Evolutionary conservation across 1,140 invertebrate genomes (phyloP), one percentile per base, ranked within the genome.

Genomic region (Mylabris phalerata): DNA sequence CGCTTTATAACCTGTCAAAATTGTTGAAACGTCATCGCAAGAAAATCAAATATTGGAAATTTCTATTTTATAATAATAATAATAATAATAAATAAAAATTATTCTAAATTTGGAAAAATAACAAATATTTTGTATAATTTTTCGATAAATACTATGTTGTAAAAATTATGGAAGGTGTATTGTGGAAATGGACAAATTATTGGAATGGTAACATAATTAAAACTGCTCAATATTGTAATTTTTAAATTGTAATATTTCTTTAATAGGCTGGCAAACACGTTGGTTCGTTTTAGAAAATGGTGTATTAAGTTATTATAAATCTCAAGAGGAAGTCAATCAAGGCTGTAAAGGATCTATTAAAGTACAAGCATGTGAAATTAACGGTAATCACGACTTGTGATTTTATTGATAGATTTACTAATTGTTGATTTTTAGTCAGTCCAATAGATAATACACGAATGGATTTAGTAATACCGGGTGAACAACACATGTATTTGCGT

Each of bases 101-200:
- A 46, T 55, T 38, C 13, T 11, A 19, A 19, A 19, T 19, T 19
- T 19, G 19, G 19, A 1, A 19, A 19, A 19, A 19, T 19, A 19
- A 19, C 19, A 19, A 19, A 19, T 19, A 19, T 19, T 19, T 19
- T 19, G 19, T 19, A 19, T 2, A 19, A 19, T 19, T 19, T 19
- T 19, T 19, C 19, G 1, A 44, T 52, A 27, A 52, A 39, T 19
- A 55, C 32, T 50, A 44, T n/a, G 11, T 55, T 56, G 32, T 48
- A 61, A 48, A 45, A 13, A 54, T 32, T 9, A 88, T 88, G 87
- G 86, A 88, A 78, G 88, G 87, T 50, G 76, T 85, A 62, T 76
- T 90, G 19, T 86, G 82, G 83, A 90, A 90, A 77, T 90, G 88
- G 88, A 90, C 88, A 60, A 90, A 90, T 78, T 90, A 89, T 73